Base-by-base conservation (phyloP, 1,140 invertebrate species). In the Steinernema khuongi region DNA sequence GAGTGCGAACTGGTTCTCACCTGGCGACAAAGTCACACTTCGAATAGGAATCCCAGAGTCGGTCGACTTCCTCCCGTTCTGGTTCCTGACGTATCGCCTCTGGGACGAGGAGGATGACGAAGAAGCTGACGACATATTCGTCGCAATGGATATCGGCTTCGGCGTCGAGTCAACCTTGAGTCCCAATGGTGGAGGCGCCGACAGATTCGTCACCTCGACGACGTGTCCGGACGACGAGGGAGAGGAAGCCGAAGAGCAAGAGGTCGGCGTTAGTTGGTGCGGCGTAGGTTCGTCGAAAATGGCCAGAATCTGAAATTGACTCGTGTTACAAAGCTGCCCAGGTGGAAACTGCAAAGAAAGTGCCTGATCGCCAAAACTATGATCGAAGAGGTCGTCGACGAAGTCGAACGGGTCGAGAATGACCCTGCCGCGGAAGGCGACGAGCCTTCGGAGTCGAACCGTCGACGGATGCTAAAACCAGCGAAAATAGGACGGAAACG, bases 381-480 rank as follows among this genome's bases (percentile, higher is more conserved):
- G 50, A 26, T 60, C 4, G 22, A n/a, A 60, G 22, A 60, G 14
- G 19, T 60, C 50, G 14, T 60, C 50, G 50, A 60, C 19, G 50
- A 14, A 60, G 22, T 60, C 50, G 50, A 60, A 60, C 50, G 50
- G 50, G 26, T 60, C 50, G 50, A 60, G 50, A 4, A 60, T 22
- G 50, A 60, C 26, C 4, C 50, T 22, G 22, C 50, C 50, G 50
- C 50, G 50, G 50, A 60, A 60, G 50, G 50, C 50, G 50, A 60
- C 50, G 7, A 60, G 50, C 4, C 50, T 14, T n/a, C 50, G 50
- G 50, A 60, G 11, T 14, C 50, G 50, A 26, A 60, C 26, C 11
- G 4, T 11, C 4, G 11, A n/a, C 19, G 50, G 50, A 2, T 7
- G 50, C 50, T 60, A 60, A 60, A 60, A n/a, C n/a, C 7, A 60